phyloP scores from a whole-genome alignment of 2,113 vertebrate species.

The Pan paniscus region DNA sequence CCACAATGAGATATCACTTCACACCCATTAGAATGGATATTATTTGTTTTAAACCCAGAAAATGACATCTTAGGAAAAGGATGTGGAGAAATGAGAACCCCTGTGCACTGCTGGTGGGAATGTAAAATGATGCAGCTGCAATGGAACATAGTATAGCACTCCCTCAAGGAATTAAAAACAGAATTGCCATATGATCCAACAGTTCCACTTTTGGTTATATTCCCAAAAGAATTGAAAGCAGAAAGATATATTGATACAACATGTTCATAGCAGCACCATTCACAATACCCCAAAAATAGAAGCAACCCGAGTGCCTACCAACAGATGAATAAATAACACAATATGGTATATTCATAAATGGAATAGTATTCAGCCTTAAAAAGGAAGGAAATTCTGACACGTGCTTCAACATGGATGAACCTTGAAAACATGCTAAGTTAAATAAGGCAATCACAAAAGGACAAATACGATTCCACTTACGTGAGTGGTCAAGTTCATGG shows the following conservation, averaged over 20 bases:
- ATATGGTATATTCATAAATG: background rate
- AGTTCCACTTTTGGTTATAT: background rate
- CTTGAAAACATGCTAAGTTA: background rate
- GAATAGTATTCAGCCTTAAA: background rate
- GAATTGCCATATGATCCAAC: background rate
- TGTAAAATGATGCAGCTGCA: background rate
- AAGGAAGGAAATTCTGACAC: background rate
- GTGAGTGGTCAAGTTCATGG: background rate
- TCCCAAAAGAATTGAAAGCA: background rate
- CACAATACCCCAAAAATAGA: background rate
- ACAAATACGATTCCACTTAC: background rate
- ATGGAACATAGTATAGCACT: background rate
- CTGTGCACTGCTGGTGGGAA: background rate
- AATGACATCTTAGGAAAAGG: background rate
- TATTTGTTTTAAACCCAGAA: background rate
- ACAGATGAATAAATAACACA: background rate
- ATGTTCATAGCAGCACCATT: background rate
- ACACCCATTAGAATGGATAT: background rate
- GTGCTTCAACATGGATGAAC: background rate
- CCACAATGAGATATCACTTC: background rate
- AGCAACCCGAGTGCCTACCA: background rate
- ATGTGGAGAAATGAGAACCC: background rate
- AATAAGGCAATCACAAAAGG: background rate
- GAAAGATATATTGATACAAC: background rate
- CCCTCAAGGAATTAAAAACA: background rate